Conservation (phyloP, 2,888 invertebrate genomes). For the Lacanobia oleracea region DNA sequence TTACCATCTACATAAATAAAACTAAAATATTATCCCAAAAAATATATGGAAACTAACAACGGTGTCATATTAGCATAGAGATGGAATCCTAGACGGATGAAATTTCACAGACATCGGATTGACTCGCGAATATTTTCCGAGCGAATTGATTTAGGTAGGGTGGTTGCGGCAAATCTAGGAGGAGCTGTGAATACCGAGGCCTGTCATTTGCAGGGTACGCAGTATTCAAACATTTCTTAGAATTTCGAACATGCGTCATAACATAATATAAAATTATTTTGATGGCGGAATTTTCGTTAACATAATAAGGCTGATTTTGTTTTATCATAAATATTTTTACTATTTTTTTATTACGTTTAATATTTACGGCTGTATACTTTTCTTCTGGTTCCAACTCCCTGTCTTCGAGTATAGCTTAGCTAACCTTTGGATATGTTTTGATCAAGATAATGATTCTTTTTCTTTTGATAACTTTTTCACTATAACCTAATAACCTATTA, state of each 20-base stretch:
- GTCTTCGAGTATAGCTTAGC: no score
- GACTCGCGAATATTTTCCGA: slow-evolving; percentile 61
- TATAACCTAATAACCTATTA: no score
- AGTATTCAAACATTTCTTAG: slow-evolving; percentile 25
- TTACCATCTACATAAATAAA: not conserved
- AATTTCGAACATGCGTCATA: slow-evolving; percentile 4
- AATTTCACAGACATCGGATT: slow-evolving; percentile 59
- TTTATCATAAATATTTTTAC: not conserved
- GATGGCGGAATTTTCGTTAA: not conserved
- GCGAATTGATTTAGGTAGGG: slow-evolving; percentile 59
- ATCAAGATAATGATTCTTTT: no score
- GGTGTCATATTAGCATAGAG: slow-evolving; percentile 61
- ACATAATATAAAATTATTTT: slow-evolving; percentile 8
- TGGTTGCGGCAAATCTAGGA: slow-evolving; percentile 45
- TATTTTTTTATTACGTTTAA: no score
- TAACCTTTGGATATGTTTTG: no score
- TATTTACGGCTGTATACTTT: no score
- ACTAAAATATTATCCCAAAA: slow-evolving; percentile 6
- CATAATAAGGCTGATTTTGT: not conserved
- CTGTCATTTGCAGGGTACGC: slow-evolving; percentile 45
- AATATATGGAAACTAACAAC: slow-evolving; percentile 34
- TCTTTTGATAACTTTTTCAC: no score
- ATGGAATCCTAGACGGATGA: slow-evolving; percentile 58
- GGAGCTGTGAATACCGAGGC: slow-evolving; percentile 45
- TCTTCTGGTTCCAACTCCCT: no score